phyloP scores from a whole-genome alignment of 2,888 invertebrate genomes.

The Aporophyla lueneburgensis region DNA sequence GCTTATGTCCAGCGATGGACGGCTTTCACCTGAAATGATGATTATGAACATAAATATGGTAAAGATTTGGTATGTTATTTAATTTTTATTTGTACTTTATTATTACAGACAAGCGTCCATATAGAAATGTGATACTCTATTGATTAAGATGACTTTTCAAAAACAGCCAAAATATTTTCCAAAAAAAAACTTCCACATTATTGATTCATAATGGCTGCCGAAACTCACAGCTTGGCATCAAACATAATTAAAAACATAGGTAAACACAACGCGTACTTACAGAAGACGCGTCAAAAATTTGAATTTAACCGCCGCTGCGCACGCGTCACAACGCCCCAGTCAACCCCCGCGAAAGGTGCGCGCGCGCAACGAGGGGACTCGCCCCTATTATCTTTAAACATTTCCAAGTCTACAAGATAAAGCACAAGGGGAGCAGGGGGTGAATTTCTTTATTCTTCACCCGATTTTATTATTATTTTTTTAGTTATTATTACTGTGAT shows the following conservation, averaged over 20 bases:
- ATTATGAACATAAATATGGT: no score
- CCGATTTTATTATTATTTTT: constrained; percentile 91
- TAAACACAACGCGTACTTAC: constrained; percentile 32
- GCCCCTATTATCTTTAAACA: constrained; percentile 90
- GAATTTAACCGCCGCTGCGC: constrained; percentile 85
- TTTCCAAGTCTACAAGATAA: constrained; percentile 91
- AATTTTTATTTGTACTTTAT: no score
- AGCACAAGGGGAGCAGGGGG: constrained; percentile 89
- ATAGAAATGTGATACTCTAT: no score
- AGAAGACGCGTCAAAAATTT: constrained; percentile 78
- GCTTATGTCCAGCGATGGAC: no score
- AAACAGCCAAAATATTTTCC: no score
- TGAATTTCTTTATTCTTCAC: constrained; percentile 91
- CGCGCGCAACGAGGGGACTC: constrained; percentile 78
- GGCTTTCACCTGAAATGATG: no score
- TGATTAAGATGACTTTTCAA: no score
- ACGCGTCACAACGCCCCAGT: constrained; percentile 77
- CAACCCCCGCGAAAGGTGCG: constrained; percentile 89
- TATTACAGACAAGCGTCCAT: no score
- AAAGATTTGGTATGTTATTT: no score
- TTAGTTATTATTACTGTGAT: constrained; percentile 91
- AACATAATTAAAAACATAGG: constrained; percentile 17
- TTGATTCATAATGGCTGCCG: no score
- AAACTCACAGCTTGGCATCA: neutral
- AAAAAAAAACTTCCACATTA: no score